These are phyloP conservation scores for Eristalis tenax DNA, from an alignment of 2,888 invertebrate genomes.

Conservation along the genomic window DNA sequence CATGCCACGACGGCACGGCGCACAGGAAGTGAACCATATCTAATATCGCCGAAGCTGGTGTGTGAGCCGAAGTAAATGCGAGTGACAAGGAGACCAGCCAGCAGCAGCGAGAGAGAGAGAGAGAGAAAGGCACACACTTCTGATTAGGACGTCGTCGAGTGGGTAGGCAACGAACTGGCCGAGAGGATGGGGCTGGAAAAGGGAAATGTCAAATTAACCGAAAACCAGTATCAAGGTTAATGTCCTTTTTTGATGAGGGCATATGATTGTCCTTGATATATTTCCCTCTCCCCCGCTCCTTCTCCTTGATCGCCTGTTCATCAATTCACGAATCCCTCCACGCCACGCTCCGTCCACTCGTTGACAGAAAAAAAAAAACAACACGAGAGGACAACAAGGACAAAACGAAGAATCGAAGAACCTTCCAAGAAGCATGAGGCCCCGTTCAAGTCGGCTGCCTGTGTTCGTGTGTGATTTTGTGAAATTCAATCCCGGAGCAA, in stretches of 20 bases:
- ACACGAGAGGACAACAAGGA: not conserved
- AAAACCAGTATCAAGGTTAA: constrained; percentile 70
- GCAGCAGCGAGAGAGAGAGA: not conserved
- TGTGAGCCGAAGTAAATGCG: not conserved
- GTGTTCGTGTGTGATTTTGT: constrained; percentile 12
- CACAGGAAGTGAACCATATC: constrained; percentile 20
- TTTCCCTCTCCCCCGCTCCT: constrained; percentile 6
- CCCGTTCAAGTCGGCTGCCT: not conserved
- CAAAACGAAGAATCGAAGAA: constrained; percentile 23
- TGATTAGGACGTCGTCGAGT: constrained; percentile 42
- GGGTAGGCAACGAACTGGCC: not conserved
- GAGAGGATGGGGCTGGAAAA: not conserved
- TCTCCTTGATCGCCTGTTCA: not conserved
- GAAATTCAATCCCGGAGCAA: constrained; percentile 18
- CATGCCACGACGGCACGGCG: not conserved
- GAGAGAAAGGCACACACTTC: not conserved
- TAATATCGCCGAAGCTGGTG: not conserved
- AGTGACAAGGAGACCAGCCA: not conserved
- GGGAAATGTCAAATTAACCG: constrained; percentile 57
- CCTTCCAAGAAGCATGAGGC: not conserved
- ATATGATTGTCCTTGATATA: constrained; percentile 63
- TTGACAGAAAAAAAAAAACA: not conserved
- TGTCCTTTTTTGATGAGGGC: constrained; percentile 67
- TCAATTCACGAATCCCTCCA: too few species aligned
- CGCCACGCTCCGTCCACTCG: not conserved